Conservation (phyloP, 2,888 invertebrate genomes). For the Callimorpha dominula region DNA sequence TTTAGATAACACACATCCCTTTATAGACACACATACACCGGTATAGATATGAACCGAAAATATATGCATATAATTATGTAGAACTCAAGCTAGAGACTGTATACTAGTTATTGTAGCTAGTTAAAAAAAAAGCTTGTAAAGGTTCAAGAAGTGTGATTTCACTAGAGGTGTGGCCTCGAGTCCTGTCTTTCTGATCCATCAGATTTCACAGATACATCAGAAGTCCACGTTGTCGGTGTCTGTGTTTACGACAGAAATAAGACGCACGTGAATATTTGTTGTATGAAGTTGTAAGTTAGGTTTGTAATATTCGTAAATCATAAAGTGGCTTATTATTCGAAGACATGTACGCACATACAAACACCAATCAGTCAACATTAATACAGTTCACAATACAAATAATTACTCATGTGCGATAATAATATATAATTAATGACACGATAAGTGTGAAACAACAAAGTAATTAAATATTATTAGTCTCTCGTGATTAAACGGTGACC, state of each 20-base stretch:
- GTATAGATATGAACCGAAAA: background rate
- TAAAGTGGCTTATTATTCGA: background rate
- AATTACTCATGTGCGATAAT: conserved; percentile 8
- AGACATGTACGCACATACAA: background rate
- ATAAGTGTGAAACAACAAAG: conserved; percentile 21
- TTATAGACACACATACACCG: background rate
- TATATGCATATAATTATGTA: background rate
- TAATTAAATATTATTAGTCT: conserved; percentile 16
- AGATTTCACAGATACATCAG: too few relatives aligned
- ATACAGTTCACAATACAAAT: conserved; percentile 5
- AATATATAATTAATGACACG: conserved; percentile 16
- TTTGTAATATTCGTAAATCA: background rate
- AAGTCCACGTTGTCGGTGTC: too few relatives aligned
- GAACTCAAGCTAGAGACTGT: background rate
- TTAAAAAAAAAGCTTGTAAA: background rate
- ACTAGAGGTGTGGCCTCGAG: background rate
- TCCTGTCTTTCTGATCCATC: background rate
- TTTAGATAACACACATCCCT: background rate
- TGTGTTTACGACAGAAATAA: background rate
- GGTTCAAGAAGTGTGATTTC: too few relatives aligned
- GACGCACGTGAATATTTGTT: background rate
- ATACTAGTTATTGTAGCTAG: background rate
- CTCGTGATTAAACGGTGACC: background rate
- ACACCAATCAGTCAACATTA: background rate
- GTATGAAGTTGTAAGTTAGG: background rate